These are phyloP conservation scores for Gymnocypris eckloni DNA, from an alignment of 2,797 vertebrate species.

Conservation along the genomic window DNA sequence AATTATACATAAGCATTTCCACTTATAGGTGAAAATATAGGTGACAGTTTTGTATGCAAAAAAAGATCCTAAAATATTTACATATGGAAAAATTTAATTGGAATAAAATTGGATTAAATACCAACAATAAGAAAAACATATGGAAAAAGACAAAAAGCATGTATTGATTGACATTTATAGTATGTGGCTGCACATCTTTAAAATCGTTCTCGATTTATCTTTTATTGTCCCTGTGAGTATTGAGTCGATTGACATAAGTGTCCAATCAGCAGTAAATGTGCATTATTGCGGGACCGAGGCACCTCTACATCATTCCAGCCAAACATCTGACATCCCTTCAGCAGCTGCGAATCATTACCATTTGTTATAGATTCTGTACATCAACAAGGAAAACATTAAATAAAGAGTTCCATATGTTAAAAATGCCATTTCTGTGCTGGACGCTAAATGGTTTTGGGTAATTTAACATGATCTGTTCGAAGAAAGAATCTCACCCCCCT, in stretches of 20 bases:
- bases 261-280: slow-evolving; percentile 65
- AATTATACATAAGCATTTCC: not conserved
- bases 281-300: slow-evolving; percentile 55
- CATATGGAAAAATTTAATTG: not conserved
- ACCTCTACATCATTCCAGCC: slow-evolving; percentile 68
- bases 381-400: slow-evolving; percentile 88
- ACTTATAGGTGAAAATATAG: not conserved
- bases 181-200: slow-evolving; percentile 19
- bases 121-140: not conserved
- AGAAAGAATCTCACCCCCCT: slow-evolving; percentile 77
- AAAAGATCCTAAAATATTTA: not conserved
- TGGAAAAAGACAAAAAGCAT: not conserved
- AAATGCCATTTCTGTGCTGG: slow-evolving; percentile 86
- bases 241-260: slow-evolving; percentile 67
- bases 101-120: not conserved
- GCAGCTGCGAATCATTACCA: slow-evolving; percentile 94
- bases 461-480: slow-evolving; percentile 89
- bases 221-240: slow-evolving; percentile 53
- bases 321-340: slow-evolving; percentile 79
- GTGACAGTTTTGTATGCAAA: not conserved
- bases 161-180: slow-evolving; percentile 3
- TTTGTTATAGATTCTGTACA: slow-evolving; percentile 93
- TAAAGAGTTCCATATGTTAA: slow-evolving; percentile 93
- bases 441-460: slow-evolving; percentile 91
- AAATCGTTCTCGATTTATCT: slow-evolving; percentile 14